These are phyloP conservation scores for Cyanistes caeruleus DNA, from an alignment of 2,113 vertebrate species.

Conservation along the genomic window DNA sequence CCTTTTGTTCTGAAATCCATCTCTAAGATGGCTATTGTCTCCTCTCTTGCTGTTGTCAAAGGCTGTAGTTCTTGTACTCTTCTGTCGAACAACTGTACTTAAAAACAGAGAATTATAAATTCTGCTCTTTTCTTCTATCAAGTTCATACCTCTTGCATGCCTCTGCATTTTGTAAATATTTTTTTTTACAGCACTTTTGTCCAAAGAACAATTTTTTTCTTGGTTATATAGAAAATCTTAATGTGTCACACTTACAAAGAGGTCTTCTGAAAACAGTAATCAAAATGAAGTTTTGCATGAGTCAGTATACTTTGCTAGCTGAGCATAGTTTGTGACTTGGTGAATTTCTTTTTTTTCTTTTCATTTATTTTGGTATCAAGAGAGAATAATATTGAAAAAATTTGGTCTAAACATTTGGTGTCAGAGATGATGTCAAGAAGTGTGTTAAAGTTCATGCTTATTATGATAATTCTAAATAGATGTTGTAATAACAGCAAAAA, in stretches of 20 bases:
- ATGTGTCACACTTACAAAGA: neutral
- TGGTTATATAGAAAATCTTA: neutral
- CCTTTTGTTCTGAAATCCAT: neutral
- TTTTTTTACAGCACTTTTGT: neutral
- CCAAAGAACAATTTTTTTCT: neutral
- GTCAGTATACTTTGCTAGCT: neutral
- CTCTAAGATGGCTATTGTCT: neutral
- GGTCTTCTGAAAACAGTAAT: neutral
- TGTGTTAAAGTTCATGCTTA: neutral
- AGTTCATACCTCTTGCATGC: neutral
- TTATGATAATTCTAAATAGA: neutral
- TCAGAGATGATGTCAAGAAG: neutral
- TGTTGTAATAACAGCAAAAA: neutral
- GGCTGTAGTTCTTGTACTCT: neutral
- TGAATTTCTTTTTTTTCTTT: neutral
- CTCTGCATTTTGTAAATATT: neutral
- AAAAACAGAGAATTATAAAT: neutral
- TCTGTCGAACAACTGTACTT: neutral
- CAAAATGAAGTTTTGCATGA: neutral
- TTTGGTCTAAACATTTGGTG: neutral
- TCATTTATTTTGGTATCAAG: neutral
- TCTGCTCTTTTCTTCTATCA: neutral
- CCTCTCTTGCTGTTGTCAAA: neutral
- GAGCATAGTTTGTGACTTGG: neutral
- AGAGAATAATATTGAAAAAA: neutral